Conservation (phyloP, 2,888 invertebrate species). For the Pyrrhia umbra region DNA sequence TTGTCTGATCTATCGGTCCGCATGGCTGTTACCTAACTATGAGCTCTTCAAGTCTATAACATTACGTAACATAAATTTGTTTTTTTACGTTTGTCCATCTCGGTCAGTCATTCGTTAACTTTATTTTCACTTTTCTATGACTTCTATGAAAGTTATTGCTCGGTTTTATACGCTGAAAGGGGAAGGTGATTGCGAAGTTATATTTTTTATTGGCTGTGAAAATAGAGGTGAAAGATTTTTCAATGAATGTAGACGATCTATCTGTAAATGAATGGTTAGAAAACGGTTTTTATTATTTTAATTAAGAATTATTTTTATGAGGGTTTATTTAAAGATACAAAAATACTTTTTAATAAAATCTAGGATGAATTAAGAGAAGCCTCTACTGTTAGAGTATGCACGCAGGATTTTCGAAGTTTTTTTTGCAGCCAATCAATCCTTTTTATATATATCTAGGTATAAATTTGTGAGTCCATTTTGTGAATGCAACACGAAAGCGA, state of each 20-base stretch:
- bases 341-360: background rate
- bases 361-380: background rate
- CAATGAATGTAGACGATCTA: background rate
- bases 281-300: slow-evolving; percentile 18
- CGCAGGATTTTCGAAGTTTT: background rate
- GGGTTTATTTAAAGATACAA: background rate
- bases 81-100: slow-evolving; percentile 4
- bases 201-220: slow-evolving; percentile 29
- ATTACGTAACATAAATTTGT: too few relatives aligned
- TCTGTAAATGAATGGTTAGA: slow-evolving; percentile 9
- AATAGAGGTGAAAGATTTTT: slow-evolving; percentile 23
- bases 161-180: slow-evolving; percentile 28
- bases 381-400: background rate
- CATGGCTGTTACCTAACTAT: too few relatives aligned
- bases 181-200: slow-evolving; percentile 30
- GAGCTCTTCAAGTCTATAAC: too few relatives aligned
- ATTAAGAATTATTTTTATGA: slow-evolving; percentile 8
- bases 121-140: slow-evolving; percentile 9
- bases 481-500: too few relatives aligned
- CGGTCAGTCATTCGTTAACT: slow-evolving; percentile 2
- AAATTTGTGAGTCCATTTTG: too few relatives aligned
- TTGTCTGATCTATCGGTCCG: too few relatives aligned
- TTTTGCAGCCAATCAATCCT: background rate
- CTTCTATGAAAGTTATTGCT: slow-evolving; percentile 35
- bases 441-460: background rate